Base-by-base conservation (phyloP, 2,113 vertebrate genomes). In the Oenanthe melanoleuca region DNA sequence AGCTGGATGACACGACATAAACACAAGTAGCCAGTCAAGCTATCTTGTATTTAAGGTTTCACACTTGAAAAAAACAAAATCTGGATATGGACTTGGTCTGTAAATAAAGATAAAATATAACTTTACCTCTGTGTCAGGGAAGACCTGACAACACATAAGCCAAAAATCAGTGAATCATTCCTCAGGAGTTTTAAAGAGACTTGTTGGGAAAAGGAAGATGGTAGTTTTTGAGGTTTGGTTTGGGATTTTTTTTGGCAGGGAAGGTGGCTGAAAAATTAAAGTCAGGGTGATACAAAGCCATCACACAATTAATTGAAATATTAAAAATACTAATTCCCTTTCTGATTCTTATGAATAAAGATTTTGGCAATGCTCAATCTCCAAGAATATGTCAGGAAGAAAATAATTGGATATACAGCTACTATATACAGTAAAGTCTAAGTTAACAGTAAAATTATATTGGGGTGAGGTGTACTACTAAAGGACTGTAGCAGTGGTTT, bases 101-200 rank as follows among this genome's bases (percentile, higher is more conserved):
- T 40, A 84, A 73, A 61, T 61, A 29, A 38, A n/a, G 12, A 56
- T 16, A 40, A 17, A 86, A 44, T 25, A 33, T 22, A 31, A 23
- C 5, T 50, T 25, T 34, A 40, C 21, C 3, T 82, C 9, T n/a
- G 0, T 80, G 23, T 23, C 22, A 60, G 18, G 1, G 1, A 47
- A 56, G 12, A 61, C 31, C 12, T 86, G 47, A 83, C 61, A 77
- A 80, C 31, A 29, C 5, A 20, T 16, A 55, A 56, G 9, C 6
- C 31, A 34, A 65, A 84, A 80, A 57, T 31, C 12, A 25, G 7
- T 16, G 16, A 69, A 12, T 40, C 4, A 9, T 49, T 85, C 6
- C 25, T 78, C 25, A 52, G 31, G 25, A 85, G 14, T 6, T 79
- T 85, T 55, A 11, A 29, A 28, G 12, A 16, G 3, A 20, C 4